Conservation (phyloP, 2,113 vertebrate species). For the Vidua macroura region DNA sequence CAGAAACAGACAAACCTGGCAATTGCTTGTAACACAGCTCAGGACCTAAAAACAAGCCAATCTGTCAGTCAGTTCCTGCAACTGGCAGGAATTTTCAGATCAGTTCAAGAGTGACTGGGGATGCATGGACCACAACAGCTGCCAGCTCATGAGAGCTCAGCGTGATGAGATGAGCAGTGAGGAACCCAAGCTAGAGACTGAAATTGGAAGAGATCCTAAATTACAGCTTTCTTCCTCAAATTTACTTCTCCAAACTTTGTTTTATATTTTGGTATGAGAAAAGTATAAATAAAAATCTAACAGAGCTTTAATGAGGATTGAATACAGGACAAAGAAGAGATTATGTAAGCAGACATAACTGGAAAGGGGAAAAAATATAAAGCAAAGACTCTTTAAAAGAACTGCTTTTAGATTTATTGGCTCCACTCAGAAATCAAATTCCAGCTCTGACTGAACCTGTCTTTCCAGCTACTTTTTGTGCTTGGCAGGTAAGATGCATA, state of each 20-base stretch:
- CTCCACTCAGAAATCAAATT: neutral
- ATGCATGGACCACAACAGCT: fast-evolving
- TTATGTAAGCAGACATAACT: neutral
- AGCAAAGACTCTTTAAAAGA: neutral
- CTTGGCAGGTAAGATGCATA: neutral
- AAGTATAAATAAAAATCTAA: neutral
- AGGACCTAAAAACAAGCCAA: neutral
- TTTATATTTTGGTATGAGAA: neutral
- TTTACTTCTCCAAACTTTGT: neutral
- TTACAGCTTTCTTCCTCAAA: neutral
- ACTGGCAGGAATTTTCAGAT: neutral
- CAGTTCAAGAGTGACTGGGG: neutral
- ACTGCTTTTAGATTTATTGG: neutral
- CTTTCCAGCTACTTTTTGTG: neutral
- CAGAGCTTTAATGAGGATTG: neutral
- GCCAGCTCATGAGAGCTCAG: neutral
- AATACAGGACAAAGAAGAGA: neutral
- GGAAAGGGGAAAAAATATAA: neutral
- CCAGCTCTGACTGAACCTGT: neutral
- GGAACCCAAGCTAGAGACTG: neutral
- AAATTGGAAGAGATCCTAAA: neutral
- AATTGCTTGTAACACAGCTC: neutral
- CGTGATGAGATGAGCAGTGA: neutral
- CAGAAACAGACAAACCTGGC: neutral
- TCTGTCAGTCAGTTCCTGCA: neutral